Conservation (phyloP, 2,888 invertebrate genomes). For the Lasioglossum figueresi region DNA sequence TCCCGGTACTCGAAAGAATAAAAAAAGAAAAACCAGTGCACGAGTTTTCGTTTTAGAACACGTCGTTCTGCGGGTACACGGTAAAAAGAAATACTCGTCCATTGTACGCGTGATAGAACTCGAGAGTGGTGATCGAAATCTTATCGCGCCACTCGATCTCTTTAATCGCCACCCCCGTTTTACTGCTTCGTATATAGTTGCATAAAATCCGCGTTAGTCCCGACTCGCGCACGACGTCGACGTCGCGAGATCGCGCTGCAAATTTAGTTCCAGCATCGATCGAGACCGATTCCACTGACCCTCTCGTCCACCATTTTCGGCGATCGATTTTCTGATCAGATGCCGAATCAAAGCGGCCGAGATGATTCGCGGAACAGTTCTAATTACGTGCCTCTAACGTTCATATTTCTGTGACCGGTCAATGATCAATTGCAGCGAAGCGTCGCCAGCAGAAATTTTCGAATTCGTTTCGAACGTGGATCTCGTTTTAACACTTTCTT, state of each 20-base stretch:
- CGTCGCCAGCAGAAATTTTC: not conserved
- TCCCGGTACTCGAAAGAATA: not conserved
- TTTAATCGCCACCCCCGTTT: conserved; percentile 57
- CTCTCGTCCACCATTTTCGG: conserved; percentile 23
- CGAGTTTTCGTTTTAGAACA: conserved; percentile 4
- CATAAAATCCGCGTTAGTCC: conserved; percentile 51
- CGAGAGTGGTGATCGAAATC: conserved; percentile 53
- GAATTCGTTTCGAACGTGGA: not conserved
- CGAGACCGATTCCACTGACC: conserved; percentile 36
- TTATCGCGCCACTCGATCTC: conserved; percentile 52
- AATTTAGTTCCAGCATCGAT: conserved; percentile 54
- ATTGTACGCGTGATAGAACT: conserved; percentile 46
- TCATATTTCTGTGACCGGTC: not conserved
- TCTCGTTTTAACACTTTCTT: not conserved
- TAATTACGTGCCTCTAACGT: not conserved
- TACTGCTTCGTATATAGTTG: conserved; percentile 50
- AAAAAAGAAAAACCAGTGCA: not conserved
- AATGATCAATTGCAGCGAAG: not conserved
- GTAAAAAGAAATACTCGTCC: conserved; percentile 32
- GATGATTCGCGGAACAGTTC: not conserved
- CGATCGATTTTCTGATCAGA: conserved; percentile 31
- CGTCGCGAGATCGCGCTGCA: conserved; percentile 30
- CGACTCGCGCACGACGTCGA: conserved; percentile 22
- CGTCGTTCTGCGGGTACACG: conserved; percentile 9
- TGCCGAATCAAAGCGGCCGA: not conserved